Base-by-base conservation (phyloP, 1,140 invertebrate genomes). In the Euwallacea fornicatus region DNA sequence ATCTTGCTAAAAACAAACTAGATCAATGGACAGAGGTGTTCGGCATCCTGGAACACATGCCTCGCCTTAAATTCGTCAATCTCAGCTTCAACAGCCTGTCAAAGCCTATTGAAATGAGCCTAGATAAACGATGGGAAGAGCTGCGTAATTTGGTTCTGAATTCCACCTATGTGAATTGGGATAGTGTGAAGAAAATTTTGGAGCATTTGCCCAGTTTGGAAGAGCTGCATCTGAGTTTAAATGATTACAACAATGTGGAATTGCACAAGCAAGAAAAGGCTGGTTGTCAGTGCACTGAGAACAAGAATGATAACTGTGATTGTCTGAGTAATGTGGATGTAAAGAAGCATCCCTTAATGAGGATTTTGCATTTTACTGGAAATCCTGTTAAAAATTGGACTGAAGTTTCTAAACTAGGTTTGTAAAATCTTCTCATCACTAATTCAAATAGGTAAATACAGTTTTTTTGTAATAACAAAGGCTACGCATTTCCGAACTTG, bases 151-250 rank as follows among this genome's bases (percentile, higher is more conserved):
- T 96, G 15, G 93, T 97, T 41, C 82, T 97, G 0, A 97, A 97
- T 80, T 91, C 91, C 33, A 96, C 94, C 0, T 86, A 90, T 69
- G 86, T 95, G 7, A 87, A 91, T 53, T 97, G 94, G 94, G 84
- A 88, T 16, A 91, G 89, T 73, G 88, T 97, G n/a, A 86, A 89
- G 70, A 86, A 88, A 11, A 83, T 97, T 56, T 83, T 97, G 6
- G 87, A 89, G 74, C 86, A 87, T 78, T 85, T 92, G 69, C 92
- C 86, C 76, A 89, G 89, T 79, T 82, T 97, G 11, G 91, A 94
- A 84, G 95, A 98, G 82, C 84, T 98, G 41, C 95, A 97, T 82
- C 82, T 97, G 70, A 96, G 94, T 74, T 84, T 96, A 10, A 95
- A 95, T 80, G 90, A 94, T 75, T 96, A 94, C 81, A 86, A 85